These are phyloP conservation scores for Varanus komodoensis DNA, from an alignment of 2,113 vertebrate genomes.

Conservation along the genomic window DNA sequence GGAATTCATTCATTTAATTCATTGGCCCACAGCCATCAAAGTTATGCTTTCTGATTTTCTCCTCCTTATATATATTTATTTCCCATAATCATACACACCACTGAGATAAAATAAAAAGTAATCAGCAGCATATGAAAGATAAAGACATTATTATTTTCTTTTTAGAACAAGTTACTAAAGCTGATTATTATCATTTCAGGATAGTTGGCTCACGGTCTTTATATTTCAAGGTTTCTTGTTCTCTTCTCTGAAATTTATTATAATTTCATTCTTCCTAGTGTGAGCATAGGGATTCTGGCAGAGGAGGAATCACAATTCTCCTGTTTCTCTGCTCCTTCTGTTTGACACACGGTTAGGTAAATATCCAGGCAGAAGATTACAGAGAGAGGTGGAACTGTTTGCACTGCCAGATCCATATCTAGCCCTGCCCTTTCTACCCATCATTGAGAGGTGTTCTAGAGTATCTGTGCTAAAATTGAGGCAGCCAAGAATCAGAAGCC, in stretches of 20 bases:
- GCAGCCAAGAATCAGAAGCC: neutral
- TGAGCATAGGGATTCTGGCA: too few species aligned
- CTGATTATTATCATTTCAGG: neutral
- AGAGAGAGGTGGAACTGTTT: neutral
- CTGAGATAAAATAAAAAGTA: neutral
- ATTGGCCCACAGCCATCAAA: neutral
- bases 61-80: neutral
- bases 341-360: neutral
- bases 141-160: neutral
- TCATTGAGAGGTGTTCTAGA: neutral
- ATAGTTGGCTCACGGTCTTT: neutral
- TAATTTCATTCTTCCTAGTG: neutral
- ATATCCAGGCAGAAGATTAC: neutral
- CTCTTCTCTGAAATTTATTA: neutral
- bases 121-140: neutral
- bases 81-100: neutral
- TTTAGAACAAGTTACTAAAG: neutral
- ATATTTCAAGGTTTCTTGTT: neutral
- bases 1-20: neutral
- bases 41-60: neutral
- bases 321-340: neutral
- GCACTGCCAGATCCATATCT: neutral
- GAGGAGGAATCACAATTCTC: neutral
- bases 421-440: too few species aligned
- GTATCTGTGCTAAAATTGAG: neutral